Conservation (phyloP, 2,113 vertebrate genomes). For the Trichomycterus rosablanca region DNA sequence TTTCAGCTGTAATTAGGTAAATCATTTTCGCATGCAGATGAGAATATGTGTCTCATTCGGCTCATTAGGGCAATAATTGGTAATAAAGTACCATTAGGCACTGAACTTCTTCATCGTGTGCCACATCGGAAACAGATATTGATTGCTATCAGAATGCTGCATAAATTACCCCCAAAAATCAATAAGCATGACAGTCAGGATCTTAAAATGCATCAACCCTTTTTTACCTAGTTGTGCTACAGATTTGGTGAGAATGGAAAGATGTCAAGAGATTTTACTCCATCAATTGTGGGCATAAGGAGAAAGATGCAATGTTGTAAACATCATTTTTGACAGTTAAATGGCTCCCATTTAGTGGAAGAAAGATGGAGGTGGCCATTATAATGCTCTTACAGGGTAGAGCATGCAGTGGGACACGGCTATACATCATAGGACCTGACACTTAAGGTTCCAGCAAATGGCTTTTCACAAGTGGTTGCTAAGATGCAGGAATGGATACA, state of each 20-base stretch:
- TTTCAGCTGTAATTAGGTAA: constrained; percentile 7
- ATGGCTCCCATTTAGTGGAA: constrained; percentile 57
- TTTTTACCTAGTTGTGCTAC: constrained; percentile 31
- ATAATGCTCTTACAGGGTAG: constrained; percentile 58
- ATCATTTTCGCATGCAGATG: constrained; percentile 19
- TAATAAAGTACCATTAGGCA: constrained; percentile 31
- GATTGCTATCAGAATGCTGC: constrained; percentile 37
- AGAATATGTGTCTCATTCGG: constrained; percentile 9
- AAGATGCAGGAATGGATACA: constrained; percentile 37
- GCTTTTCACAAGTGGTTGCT: constrained; percentile 49
- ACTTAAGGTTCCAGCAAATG: constrained; percentile 51
- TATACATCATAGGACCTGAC: constrained; percentile 53
- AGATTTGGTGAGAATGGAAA: constrained; percentile 39
- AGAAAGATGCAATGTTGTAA: constrained; percentile 60
- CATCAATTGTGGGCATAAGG: constrained; percentile 42
- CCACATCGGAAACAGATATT: constrained; percentile 21
- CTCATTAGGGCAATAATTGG: constrained; percentile 35
- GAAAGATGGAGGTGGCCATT: constrained; percentile 54
- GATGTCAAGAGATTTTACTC: constrained; percentile 50
- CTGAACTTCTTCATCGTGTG: constrained; percentile 32
- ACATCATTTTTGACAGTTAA: constrained; percentile 62
- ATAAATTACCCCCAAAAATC: constrained; percentile 33
- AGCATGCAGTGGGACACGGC: constrained; percentile 44
- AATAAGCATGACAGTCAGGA: constrained; percentile 42
- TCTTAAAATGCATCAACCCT: constrained; percentile 35